phyloP scores from a whole-genome alignment of 2,797 vertebrate species.

The Hirundo rustica region DNA sequence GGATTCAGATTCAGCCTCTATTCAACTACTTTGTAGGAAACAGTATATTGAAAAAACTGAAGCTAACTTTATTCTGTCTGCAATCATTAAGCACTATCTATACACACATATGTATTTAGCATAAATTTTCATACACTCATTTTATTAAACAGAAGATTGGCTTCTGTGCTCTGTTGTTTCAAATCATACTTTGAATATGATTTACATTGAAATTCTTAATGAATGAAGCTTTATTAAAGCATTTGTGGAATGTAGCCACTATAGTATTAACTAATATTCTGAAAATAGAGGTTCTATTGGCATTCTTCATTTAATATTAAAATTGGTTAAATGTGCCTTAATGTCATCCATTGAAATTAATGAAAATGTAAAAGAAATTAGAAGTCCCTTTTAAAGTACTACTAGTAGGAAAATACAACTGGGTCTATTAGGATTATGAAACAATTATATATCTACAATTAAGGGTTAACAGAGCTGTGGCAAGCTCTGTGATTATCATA shows the following conservation, averaged over 20 bases:
- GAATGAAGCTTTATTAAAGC: background rate
- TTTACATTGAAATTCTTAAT: background rate
- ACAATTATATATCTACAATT: background rate
- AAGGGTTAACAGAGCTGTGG: constrained; percentile 43
- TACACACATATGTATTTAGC: background rate
- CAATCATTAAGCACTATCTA: background rate
- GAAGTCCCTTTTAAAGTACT: background rate
- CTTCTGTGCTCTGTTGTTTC: background rate
- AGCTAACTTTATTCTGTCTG: background rate
- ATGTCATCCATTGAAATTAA: background rate
- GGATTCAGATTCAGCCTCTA: background rate
- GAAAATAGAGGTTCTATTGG: background rate
- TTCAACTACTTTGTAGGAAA: background rate
- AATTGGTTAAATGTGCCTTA: background rate
- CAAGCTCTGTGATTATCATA: constrained; percentile 54
- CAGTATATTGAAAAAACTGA: background rate
- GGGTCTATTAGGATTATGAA: background rate
- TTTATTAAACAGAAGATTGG: background rate
- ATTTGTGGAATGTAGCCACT: background rate
- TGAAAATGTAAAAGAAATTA: background rate
- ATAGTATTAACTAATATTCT: background rate
- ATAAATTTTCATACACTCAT: background rate
- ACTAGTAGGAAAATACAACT: background rate
- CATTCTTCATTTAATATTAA: background rate
- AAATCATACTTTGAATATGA: background rate